Evolutionary conservation across 2,888 invertebrate genomes (phyloP), one percentile per base, ranked within the genome.

Genomic region (Eledona agricola): DNA sequence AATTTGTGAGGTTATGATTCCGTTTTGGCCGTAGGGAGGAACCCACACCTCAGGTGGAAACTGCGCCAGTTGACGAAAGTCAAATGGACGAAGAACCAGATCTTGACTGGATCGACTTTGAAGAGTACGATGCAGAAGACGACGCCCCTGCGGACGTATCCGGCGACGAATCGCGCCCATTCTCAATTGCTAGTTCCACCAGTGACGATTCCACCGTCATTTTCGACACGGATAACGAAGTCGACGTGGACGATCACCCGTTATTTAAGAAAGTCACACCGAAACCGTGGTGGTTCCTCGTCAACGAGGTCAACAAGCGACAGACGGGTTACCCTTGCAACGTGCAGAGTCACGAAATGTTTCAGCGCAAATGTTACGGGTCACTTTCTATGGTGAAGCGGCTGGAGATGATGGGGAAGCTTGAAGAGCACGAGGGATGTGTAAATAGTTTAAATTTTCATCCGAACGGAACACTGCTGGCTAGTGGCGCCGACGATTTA

Each of bases 371-470:
- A 32, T 89, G 89, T 74, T 91, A 91, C 67, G 89, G 90, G 1
- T 93, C 93, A 1, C 79, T 93, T 12, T 88, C 90, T 69, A 83
- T 86, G 59, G 89, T 93, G 4, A 89, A 93, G 74, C 84, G 92
- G 61, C 80, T 96, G 71, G 86, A 91, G 71, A 81, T 91, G 31
- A 83, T 89, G 74, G 85, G 87, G 65, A 83, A 84, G 66, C 79
- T 96, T 64, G 83, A 87, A 55, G 84, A 85, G 59, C 96, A 96
- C 74, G 81, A 79, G 64, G 95, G 95, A 55, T 96, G 96, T 79
- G 96, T 96, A 1, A 96, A 96, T 79, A 88, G 91, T 53, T 82
- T 96, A 46, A 89, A 93, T 77, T 96, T 96, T 75, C 95, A 95
- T 72, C 84, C 84, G 79, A 83, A 78, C 75, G 87, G 87, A 1